phyloP scores from a whole-genome alignment of 1,140 invertebrate genomes.

The Vollenhovia emeryi region DNA sequence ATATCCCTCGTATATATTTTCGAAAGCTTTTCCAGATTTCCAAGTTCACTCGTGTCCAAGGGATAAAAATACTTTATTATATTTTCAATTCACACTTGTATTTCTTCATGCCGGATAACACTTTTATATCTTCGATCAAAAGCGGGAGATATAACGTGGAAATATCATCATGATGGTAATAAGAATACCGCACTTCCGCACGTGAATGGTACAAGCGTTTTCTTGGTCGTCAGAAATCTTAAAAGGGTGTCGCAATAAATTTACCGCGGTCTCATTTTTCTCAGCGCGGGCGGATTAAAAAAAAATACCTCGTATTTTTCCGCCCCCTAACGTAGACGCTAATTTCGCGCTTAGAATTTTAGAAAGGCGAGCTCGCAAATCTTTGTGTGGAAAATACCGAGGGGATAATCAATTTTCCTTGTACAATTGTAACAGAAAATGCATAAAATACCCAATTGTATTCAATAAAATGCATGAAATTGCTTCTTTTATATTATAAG shows the following conservation, averaged over 20 bases:
- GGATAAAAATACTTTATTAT: neutral
- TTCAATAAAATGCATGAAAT: neutral
- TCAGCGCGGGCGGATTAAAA: neutral
- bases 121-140: neutral
- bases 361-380: neutral
- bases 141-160: neutral
- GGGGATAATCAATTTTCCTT: neutral
- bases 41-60: neutral
- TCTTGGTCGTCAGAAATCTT: neutral
- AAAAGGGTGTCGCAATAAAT: constrained; percentile 6
- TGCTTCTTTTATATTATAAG: neutral
- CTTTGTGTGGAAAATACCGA: neutral
- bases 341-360: neutral
- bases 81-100: neutral
- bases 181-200: neutral
- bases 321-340: neutral
- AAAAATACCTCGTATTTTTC: constrained; percentile 13
- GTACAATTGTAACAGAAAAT: neutral
- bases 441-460: neutral
- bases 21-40: constrained; percentile 1
- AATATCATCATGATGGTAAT: neutral
- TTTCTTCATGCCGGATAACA: neutral
- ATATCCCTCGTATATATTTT: neutral
- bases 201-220: neutral
- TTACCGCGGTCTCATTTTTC: neutral